phyloP scores from a whole-genome alignment of 2,797 vertebrate species.

The Cynodonichthys magdalenae region DNA sequence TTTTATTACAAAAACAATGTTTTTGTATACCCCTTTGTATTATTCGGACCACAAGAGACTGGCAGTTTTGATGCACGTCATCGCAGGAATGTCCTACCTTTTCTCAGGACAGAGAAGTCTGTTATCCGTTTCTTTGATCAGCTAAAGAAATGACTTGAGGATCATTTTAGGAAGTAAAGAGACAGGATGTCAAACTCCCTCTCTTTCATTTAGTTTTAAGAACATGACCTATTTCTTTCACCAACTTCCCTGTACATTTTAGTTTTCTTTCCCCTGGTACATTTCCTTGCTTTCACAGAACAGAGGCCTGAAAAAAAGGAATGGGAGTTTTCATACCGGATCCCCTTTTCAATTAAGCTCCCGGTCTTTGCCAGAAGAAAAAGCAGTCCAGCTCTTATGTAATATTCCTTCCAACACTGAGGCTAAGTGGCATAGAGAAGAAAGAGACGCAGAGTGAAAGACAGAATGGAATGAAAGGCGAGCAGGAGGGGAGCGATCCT shows the following conservation, averaged over 20 bases:
- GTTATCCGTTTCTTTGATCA: constrained; percentile 38
- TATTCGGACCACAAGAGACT: constrained; percentile 33
- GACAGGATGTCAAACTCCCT: constrained; percentile 59
- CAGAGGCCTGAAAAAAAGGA: constrained; percentile 65
- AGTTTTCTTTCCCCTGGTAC: constrained; percentile 59
- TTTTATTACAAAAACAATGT: constrained; percentile 48
- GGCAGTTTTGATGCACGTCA: constrained; percentile 39
- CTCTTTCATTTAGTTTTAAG: constrained; percentile 65
- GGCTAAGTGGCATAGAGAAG: constrained; percentile 54
- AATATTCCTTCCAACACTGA: constrained; percentile 64
- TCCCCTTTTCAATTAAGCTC: constrained; percentile 81
- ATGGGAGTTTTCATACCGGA: constrained; percentile 74
- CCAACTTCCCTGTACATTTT: constrained; percentile 59
- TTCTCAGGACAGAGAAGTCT: constrained; percentile 30
- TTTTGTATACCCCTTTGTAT: constrained; percentile 21
- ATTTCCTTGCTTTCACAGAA: constrained; percentile 70
- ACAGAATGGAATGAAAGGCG: constrained; percentile 39
- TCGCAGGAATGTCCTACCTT: constrained; percentile 24
- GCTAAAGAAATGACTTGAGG: constrained; percentile 1
- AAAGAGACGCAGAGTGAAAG: constrained; percentile 31
- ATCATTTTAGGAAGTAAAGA: constrained; percentile 54
- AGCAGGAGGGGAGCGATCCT: constrained; percentile 41
- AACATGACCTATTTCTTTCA: constrained; percentile 77
- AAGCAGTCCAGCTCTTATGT: constrained; percentile 68
- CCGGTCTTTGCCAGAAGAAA: constrained; percentile 60